phyloP scores from a whole-genome alignment of 2,113 vertebrate genomes.

The Petaurus breviceps region DNA sequence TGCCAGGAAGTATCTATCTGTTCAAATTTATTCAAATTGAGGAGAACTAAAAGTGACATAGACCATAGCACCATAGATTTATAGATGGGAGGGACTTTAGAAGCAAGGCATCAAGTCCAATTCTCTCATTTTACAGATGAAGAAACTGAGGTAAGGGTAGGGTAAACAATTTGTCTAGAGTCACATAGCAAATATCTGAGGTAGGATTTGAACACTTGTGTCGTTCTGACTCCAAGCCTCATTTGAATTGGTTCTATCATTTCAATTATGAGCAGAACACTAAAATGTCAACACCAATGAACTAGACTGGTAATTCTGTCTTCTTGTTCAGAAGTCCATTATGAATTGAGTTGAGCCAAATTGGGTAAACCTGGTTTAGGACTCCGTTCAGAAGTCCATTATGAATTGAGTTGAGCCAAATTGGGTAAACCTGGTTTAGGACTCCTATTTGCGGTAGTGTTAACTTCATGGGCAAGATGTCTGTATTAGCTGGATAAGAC shows the following conservation, averaged over 20 bases:
- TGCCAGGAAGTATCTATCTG: neutral
- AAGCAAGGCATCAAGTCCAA: neutral
- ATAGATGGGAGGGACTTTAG: neutral
- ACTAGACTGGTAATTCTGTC: neutral
- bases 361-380: neutral
- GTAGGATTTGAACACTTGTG: neutral
- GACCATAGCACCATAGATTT: neutral
- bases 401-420: slow-evolving; percentile 4
- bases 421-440: neutral
- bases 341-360: slow-evolving; percentile 5
- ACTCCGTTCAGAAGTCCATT: slow-evolving; percentile 12
- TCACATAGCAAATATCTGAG: neutral
- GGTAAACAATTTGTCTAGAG: neutral
- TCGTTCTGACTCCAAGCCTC: neutral
- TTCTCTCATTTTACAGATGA: neutral
- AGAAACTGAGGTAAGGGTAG: neutral
- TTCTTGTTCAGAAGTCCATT: slow-evolving; percentile 11
- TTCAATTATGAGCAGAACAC: neutral
- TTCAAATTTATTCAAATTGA: slow-evolving; percentile 15
- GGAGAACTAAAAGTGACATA: neutral
- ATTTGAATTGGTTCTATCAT: neutral
- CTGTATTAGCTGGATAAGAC: neutral
- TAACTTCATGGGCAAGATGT: neutral
- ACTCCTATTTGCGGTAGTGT: neutral
- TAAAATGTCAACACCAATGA: slow-evolving; percentile 20